phyloP scores from a whole-genome alignment of 2,888 invertebrate genomes.

The Nasonovia ribisnigri region DNA sequence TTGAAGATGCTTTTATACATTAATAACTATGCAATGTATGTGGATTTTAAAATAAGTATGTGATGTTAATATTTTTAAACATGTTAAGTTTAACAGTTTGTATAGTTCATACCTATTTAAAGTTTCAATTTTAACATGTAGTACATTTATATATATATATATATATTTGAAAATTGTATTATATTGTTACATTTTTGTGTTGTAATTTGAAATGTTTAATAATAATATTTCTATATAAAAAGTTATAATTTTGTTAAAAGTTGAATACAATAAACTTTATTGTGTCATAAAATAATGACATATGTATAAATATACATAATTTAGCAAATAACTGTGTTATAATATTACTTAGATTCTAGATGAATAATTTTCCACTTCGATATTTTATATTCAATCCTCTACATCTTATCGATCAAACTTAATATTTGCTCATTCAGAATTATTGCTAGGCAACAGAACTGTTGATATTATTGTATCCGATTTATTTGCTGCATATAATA shows the following conservation, averaged over 20 bases:
- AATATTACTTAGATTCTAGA: background rate
- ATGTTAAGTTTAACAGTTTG: slow-evolving; percentile 3
- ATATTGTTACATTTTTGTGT: background rate
- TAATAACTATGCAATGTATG: background rate
- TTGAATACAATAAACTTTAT: background rate
- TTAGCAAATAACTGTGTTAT: background rate
- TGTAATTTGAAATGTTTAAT: background rate
- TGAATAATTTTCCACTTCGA: background rate
- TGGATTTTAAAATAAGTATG: background rate
- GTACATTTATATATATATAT: background rate
- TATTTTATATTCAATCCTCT: background rate
- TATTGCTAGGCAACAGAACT: slow-evolving; percentile 10
- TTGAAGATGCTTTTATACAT: background rate
- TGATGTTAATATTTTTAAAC: background rate
- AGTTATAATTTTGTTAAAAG: slow-evolving; percentile 14
- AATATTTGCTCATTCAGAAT: background rate
- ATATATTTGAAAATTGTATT: background rate
- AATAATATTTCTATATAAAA: slow-evolving; percentile 20
- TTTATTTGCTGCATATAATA: background rate
- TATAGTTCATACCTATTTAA: background rate
- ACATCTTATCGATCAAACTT: slow-evolving; percentile 14
- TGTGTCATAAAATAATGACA: background rate
- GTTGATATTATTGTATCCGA: background rate
- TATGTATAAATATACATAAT: background rate
- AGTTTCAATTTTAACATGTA: background rate